Percentiles rank a stretch among this genome's conserved stretches.
Evolutionary conservation across 2,113 vertebrate species (phyloP).

Genomic region (Sapajus apella): DNA sequence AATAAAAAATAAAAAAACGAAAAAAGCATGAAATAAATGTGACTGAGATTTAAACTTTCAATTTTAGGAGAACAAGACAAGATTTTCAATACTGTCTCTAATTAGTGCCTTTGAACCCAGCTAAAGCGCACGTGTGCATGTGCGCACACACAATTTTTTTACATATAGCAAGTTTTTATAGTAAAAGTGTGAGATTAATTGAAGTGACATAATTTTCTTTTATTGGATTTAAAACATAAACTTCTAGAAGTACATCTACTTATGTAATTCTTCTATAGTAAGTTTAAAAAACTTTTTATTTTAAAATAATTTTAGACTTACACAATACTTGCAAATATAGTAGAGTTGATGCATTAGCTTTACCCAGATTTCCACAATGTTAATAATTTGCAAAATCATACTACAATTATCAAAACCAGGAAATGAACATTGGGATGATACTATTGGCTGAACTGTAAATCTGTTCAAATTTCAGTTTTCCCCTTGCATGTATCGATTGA

Average conservation of each 20-base stretch:
- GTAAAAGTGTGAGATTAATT: neutral
- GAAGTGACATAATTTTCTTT: neutral
- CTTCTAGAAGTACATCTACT: neutral
- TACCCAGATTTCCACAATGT: neutral
- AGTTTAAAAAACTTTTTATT: neutral
- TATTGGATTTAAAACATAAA: neutral
- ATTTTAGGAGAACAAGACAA: neutral
- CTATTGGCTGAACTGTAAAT: neutral
- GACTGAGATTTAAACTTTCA: neutral
- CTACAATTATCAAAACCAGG: neutral
- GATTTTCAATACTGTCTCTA: neutral
- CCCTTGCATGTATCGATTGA: neutral
- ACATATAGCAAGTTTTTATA: neutral
- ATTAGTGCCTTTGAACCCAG: neutral
- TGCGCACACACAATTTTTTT: neutral
- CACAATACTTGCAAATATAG: neutral
- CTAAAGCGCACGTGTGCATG: accelerated
- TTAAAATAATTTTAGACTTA: neutral
- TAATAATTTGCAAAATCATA: neutral
- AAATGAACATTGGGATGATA: neutral
- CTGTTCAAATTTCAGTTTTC: neutral
- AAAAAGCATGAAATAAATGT: neutral
- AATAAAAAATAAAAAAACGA: neutral
- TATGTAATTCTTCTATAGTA: neutral
- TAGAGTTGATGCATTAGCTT: neutral